Percentiles rank a stretch among this genome's conserved stretches.
These are phyloP conservation scores for Podabrus alpinus DNA, from an alignment of 2,888 invertebrate genomes.

Conservation along the genomic window DNA sequence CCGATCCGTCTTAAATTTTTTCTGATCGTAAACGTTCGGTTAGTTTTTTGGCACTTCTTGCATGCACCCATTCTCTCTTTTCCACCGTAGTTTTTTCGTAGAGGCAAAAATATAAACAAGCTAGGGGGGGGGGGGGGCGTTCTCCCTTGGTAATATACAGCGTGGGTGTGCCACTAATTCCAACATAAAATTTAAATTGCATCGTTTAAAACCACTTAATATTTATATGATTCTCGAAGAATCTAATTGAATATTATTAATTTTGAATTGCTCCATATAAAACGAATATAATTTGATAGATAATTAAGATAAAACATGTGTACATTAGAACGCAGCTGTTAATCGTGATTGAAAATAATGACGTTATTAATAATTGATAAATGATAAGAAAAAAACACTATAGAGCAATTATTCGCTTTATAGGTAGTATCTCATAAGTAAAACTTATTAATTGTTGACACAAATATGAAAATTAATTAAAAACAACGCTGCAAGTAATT, in stretches of 20 bases:
- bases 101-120: too few species aligned
- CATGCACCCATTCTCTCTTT: too few species aligned
- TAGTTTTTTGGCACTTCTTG: too few species aligned
- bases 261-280: slow-evolving; percentile 11
- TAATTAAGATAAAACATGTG: slow-evolving; percentile 11
- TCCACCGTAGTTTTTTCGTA: too few species aligned
- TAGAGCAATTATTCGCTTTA: neutral
- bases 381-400: neutral
- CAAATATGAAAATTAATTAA: neutral
- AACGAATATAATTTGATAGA: slow-evolving; percentile 5
- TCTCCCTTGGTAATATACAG: too few species aligned
- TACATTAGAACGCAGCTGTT: neutral
- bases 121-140: too few species aligned
- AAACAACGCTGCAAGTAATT: neutral
- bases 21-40: too few species aligned
- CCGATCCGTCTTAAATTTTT: too few species aligned
- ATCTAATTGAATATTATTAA: slow-evolving; percentile 5
- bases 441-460: neutral
- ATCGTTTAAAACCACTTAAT: neutral
- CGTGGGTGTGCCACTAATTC: neutral
- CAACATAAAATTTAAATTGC: neutral
- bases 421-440: neutral
- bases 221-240: neutral
- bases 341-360: neutral
- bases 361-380: neutral